phyloP scores from a whole-genome alignment of 2,888 invertebrate species.

The Artemia sp. region DNA sequence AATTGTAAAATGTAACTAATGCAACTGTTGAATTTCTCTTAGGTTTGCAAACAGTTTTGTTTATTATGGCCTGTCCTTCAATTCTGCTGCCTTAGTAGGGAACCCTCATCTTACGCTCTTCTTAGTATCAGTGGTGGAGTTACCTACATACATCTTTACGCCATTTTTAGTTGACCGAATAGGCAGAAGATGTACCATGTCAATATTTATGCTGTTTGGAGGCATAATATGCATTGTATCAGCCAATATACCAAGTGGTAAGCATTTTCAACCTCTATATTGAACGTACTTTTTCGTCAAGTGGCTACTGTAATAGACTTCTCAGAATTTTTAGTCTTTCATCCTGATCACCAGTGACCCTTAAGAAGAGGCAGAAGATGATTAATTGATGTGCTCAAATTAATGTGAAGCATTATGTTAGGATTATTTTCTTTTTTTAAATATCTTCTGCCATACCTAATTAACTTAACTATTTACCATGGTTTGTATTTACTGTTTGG shows the following conservation, averaged over 20 bases:
- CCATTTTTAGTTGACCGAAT: constrained; percentile 53
- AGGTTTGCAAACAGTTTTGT: constrained; percentile 66
- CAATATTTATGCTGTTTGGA: constrained; percentile 57
- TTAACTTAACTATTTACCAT: too few relatives aligned
- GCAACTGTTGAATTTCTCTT: constrained; percentile 12
- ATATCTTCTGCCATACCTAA: too few relatives aligned
- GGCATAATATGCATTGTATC: constrained; percentile 57
- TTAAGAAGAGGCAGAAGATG: too few relatives aligned
- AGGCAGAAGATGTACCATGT: constrained; percentile 55
- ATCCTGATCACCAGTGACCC: too few relatives aligned
- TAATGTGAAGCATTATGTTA: too few relatives aligned
- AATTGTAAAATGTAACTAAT: too few relatives aligned
- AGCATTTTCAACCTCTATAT: constrained; percentile 12
- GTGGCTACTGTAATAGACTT: too few relatives aligned
- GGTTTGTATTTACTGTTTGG: too few relatives aligned
- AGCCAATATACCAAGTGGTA: constrained; percentile 46
- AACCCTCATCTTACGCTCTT: constrained; percentile 64
- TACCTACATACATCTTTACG: constrained; percentile 57
- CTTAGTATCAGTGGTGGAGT: constrained; percentile 57
- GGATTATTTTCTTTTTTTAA: too few relatives aligned
- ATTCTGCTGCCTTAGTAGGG: constrained; percentile 58
- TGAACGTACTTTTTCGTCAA: too few relatives aligned
- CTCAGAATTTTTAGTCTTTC: too few relatives aligned
- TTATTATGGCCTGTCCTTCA: constrained; percentile 66
- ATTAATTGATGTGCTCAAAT: too few relatives aligned